These are phyloP conservation scores for Speoplatyrhinus poulsoni DNA, from an alignment of 2,113 vertebrate genomes.

Conservation along the genomic window DNA sequence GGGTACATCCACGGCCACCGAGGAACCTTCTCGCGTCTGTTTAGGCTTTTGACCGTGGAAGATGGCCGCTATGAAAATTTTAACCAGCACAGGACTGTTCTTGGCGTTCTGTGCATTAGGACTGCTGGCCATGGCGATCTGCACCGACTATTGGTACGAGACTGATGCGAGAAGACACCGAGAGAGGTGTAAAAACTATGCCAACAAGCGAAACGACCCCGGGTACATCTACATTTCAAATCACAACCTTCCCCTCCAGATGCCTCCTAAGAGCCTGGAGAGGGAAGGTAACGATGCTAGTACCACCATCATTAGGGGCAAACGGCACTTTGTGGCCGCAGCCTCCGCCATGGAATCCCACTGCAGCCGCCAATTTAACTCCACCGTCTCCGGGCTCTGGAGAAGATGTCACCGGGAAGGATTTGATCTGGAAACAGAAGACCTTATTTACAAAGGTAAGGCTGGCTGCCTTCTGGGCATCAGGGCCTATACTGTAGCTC, in stretches of 20 bases:
- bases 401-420: conserved; percentile 86
- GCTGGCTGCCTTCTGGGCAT: conserved; percentile 19
- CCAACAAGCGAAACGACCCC: conserved; percentile 86
- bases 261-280: conserved; percentile 74
- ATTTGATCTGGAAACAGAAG: conserved; percentile 88
- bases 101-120: conserved; percentile 84
- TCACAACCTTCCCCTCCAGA: conserved; percentile 86
- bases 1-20: conserved; percentile 71
- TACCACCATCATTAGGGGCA: conserved; percentile 56
- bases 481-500: conserved; percentile 51
- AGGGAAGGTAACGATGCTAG: conserved; percentile 59
- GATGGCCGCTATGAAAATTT: conserved; percentile 88
- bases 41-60: conserved; percentile 73
- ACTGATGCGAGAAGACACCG: conserved; percentile 87
- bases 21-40: conserved; percentile 70
- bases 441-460: conserved; percentile 87
- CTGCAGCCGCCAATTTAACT: conserved; percentile 88
- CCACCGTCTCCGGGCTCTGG: conserved; percentile 87
- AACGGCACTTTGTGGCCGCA: conserved; percentile 72
- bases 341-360: conserved; percentile 83
- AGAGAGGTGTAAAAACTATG: conserved; percentile 86
- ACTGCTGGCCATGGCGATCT: conserved; percentile 86
- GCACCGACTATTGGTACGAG: conserved; percentile 91
- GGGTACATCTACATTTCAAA: conserved; percentile 88
- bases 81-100: conserved; percentile 86